A percentile compares a stretch with the other conserved stretches of the same genome.
Conservation (phyloP, 2,797 vertebrate species). For the Parauchenoglanis punctatus region DNA sequence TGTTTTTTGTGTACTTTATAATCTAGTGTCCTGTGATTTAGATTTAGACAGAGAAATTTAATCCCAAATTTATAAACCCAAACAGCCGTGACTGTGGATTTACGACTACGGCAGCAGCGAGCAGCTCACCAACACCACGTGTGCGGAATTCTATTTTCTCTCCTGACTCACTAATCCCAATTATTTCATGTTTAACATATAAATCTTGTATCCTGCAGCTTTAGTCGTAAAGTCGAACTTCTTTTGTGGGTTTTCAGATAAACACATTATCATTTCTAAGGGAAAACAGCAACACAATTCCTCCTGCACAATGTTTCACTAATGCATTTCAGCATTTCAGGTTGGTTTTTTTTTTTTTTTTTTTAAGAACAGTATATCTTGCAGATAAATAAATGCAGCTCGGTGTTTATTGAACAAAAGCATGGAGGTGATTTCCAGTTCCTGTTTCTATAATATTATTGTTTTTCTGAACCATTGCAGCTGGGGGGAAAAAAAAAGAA, state of each 20-base stretch:
- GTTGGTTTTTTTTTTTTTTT: neutral
- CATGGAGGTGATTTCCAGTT: neutral
- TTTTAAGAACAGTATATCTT: neutral
- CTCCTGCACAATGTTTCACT: too few species aligned
- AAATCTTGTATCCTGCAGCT: neutral
- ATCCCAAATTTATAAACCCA: neutral
- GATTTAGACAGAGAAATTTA: neutral
- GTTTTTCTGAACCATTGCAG: neutral
- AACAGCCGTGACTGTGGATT: neutral
- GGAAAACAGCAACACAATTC: neutral
- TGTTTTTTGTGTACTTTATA: neutral
- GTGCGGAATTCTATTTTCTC: neutral
- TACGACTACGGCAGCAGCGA: neutral
- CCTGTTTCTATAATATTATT: neutral
- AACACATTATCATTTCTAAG: slow-evolving; percentile 5
- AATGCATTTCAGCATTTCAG: neutral
- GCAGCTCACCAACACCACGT: neutral
- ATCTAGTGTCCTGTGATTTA: neutral
- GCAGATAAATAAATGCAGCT: neutral
- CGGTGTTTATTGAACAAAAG: neutral
- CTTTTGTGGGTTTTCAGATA: neutral
- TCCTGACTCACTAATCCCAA: neutral
- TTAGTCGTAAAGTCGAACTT: neutral
- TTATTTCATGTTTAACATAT: slow-evolving; percentile 6
- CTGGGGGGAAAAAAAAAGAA: neutral